Evolutionary conservation across 2,797 vertebrate species (phyloP).

Genomic region (Coregonus sp.): DNA sequence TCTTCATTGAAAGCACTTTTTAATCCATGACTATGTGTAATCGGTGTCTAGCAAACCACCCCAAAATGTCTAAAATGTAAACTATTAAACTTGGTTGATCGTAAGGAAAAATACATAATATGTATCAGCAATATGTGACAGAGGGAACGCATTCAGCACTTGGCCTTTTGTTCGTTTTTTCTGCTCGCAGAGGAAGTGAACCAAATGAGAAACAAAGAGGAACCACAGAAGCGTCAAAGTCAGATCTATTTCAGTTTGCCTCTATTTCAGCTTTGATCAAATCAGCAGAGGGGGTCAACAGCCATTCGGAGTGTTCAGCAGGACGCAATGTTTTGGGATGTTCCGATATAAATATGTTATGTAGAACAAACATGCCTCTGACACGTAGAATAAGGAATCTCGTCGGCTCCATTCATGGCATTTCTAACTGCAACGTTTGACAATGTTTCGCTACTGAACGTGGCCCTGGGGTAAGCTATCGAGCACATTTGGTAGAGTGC

Average conservation of each 20-base stretch:
- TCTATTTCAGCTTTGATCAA: not conserved
- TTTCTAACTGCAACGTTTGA: not conserved
- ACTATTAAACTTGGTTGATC: too few species aligned
- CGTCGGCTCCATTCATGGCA: not conserved
- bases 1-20: too few species aligned
- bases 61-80: too few species aligned
- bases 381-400: not conserved
- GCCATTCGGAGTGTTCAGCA: too few species aligned
- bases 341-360: not conserved
- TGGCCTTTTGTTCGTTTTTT: not conserved
- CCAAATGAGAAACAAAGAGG: constrained; percentile 23
- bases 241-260: constrained; percentile 7
- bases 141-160: not conserved
- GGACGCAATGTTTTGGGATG: not conserved
- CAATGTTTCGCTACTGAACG: not conserved
- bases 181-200: constrained; percentile 7
- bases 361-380: not conserved
- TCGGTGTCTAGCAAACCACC: too few species aligned
- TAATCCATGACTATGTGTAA: too few species aligned
- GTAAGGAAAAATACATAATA: not conserved
- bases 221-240: constrained; percentile 5
- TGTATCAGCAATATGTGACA: not conserved
- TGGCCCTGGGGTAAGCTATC: not conserved
- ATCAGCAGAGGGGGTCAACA: not conserved
- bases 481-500: not conserved